phyloP scores from a whole-genome alignment of 2,888 invertebrate genomes.

The Ellobium chinense region DNA sequence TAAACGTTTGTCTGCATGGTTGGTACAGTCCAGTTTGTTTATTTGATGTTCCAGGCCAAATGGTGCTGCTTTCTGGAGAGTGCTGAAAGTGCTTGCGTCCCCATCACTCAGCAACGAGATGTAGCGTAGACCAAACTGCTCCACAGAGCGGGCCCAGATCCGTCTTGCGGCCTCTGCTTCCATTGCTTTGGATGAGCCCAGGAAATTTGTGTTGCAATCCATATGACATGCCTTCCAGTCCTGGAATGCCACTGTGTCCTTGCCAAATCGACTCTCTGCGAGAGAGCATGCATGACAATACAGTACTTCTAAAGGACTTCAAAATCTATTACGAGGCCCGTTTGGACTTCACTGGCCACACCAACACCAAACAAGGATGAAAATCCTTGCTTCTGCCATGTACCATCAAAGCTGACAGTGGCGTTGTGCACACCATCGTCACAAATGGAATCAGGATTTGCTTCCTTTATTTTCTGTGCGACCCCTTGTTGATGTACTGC shows the following conservation, averaged over 20 bases:
- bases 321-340: conserved; percentile 15
- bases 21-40: conserved; percentile 5
- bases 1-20: conserved; percentile 37
- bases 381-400: conserved; percentile 16
- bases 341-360: conserved; percentile 12
- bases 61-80: neutral
- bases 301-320: neutral
- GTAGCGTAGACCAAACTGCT: neutral
- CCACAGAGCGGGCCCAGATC: neutral
- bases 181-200: conserved; percentile 20
- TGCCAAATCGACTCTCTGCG: neutral
- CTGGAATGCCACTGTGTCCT: neutral
- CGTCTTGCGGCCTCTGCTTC: neutral
- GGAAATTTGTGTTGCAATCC: neutral
- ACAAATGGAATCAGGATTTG: neutral
- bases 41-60: neutral
- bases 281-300: conserved; percentile 6
- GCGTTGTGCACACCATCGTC: neutral
- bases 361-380: neutral
- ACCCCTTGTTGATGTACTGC: neutral
- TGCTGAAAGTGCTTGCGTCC: conserved; percentile 5
- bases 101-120: conserved; percentile 14
- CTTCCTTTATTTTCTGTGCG: neutral
- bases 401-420: conserved; percentile 4
- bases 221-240: neutral